phyloP scores from a whole-genome alignment of 1,140 invertebrate genomes.

The Adoxophyes honmai region DNA sequence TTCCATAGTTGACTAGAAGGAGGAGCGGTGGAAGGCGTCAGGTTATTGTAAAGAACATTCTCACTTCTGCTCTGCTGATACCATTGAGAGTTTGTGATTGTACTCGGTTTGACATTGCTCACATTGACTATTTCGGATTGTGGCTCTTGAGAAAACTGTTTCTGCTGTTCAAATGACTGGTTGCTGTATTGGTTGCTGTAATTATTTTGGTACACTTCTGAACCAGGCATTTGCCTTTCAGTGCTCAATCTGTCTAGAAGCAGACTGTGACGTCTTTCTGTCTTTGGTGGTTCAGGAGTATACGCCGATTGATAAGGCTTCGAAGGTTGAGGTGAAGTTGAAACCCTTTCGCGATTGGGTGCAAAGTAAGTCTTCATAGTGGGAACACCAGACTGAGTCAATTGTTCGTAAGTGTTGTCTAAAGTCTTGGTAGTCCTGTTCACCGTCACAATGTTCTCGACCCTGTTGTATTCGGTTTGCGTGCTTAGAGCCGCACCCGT shows the following conservation, averaged over 20 bases:
- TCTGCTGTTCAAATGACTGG: constrained; percentile 48
- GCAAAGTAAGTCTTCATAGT: constrained; percentile 59
- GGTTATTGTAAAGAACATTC: constrained; percentile 45
- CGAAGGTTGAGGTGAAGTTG: constrained; percentile 44
- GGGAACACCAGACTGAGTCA: constrained; percentile 45
- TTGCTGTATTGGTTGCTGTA: constrained; percentile 32
- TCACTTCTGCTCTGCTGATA: constrained; percentile 55
- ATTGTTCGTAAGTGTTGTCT: constrained; percentile 57
- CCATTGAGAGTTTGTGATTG: constrained; percentile 65
- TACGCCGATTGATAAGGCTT: constrained; percentile 52
- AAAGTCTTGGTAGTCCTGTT: constrained; percentile 65
- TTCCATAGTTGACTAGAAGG: constrained; percentile 33
- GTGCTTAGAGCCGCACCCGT: constrained; percentile 40
- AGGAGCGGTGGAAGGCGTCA: constrained; percentile 29
- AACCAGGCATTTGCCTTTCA: constrained; percentile 54
- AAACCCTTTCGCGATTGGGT: constrained; percentile 42
- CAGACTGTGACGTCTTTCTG: constrained; percentile 64
- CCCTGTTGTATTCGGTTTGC: constrained; percentile 64
- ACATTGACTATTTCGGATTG: constrained; percentile 61
- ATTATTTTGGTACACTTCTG: constrained; percentile 53
- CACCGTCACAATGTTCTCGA: constrained; percentile 64
- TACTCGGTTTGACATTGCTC: constrained; percentile 67
- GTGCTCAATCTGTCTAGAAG: constrained; percentile 61
- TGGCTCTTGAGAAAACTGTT: constrained; percentile 54
- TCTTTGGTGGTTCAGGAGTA: constrained; percentile 38